Conservation (phyloP, 2,113 vertebrate species). For the Australoheros scitulus region DNA sequence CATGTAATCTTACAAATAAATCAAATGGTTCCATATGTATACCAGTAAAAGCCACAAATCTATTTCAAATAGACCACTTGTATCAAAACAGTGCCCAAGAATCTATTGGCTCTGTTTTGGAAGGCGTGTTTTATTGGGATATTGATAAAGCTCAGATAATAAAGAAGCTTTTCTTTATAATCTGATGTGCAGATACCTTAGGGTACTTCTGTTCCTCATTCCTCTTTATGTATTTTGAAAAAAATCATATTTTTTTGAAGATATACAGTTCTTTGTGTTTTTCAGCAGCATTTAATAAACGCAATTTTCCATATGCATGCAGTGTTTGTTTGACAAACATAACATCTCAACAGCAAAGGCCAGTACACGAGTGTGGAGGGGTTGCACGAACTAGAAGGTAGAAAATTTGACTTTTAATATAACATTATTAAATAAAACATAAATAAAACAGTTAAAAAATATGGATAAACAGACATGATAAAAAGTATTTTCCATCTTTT, state of each 20-base stretch:
- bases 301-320: neutral
- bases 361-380: rapidly evolving
- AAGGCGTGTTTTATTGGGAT: neutral
- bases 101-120: neutral
- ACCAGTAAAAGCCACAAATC: neutral
- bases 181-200: neutral
- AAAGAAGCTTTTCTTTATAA: neutral
- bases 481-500: neutral
- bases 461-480: constrained; percentile 7
- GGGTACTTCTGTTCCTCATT: neutral
- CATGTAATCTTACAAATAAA: neutral
- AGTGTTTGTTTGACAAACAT: neutral
- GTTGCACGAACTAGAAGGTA: neutral
- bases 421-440: constrained; percentile 3
- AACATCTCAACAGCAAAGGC: neutral
- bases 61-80: neutral
- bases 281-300: neutral
- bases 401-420: neutral
- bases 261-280: neutral
- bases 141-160: neutral
- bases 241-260: no score
- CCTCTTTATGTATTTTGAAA: neutral
- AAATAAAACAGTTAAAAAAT: constrained; percentile 36
- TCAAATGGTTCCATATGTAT: neutral
- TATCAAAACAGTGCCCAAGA: neutral